A percentile compares a stretch with the other conserved stretches of the same genome.
phyloP scores from a whole-genome alignment of 2,113 vertebrate species.

The Malaclemys terrapin region DNA sequence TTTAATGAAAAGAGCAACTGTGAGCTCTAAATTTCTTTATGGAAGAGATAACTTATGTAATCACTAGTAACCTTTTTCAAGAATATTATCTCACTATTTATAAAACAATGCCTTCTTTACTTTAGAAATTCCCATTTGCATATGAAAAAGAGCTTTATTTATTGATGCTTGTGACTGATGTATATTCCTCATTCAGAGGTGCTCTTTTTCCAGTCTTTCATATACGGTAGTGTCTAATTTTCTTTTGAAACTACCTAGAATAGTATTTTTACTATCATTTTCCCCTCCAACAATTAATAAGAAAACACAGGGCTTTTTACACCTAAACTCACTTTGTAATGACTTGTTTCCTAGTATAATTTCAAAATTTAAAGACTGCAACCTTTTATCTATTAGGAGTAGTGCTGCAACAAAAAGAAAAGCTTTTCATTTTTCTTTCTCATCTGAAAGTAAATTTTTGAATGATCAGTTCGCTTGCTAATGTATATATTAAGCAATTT shows the following conservation, averaged over 20 bases:
- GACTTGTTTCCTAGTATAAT: background rate
- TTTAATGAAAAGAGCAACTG: slow-evolving; percentile 87
- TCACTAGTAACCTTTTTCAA: slow-evolving; percentile 85
- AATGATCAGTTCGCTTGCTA: background rate
- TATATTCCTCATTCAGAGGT: slow-evolving; percentile 73
- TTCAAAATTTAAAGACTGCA: slow-evolving; percentile 27
- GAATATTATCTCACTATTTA: slow-evolving; percentile 88
- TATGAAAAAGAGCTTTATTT: slow-evolving; percentile 85
- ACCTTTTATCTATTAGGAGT: background rate
- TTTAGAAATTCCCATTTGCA: slow-evolving; percentile 82
- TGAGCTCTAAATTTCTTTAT: slow-evolving; percentile 83
- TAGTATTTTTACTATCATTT: slow-evolving; percentile 8
- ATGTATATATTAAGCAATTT: background rate
- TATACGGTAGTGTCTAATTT: slow-evolving; percentile 53
- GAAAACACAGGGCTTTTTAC: slow-evolving; percentile 1
- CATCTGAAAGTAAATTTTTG: background rate
- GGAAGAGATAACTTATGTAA: slow-evolving; percentile 86
- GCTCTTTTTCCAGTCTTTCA: slow-evolving; percentile 66
- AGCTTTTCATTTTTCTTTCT: background rate
- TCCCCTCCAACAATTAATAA: background rate
- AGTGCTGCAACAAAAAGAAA: background rate
- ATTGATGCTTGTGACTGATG: slow-evolving; percentile 82
- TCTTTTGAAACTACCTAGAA: slow-evolving; percentile 58
- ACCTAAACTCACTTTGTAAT: background rate
- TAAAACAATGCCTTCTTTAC: slow-evolving; percentile 86